Percentiles rank a stretch among this genome's conserved stretches.
These are phyloP conservation scores for Chionoecetes opilio DNA, from an alignment of 1,140 invertebrate species.

Conservation along the genomic window DNA sequence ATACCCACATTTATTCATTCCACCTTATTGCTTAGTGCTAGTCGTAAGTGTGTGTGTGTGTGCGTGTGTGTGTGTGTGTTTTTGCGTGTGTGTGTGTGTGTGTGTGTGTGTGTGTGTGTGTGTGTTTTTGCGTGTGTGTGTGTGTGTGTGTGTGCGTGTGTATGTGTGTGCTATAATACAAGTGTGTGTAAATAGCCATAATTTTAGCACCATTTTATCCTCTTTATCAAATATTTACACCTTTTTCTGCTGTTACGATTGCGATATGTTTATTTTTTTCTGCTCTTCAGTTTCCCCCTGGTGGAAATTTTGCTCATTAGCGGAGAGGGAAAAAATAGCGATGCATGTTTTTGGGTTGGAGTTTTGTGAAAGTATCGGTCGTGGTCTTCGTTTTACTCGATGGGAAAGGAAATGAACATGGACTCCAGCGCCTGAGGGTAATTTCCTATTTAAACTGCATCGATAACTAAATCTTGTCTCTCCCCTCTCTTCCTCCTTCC, in stretches of 20 bases:
- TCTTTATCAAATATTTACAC: not conserved
- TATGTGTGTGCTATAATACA: not conserved
- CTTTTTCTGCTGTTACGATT: not conserved
- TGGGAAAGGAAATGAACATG: conserved; percentile 8
- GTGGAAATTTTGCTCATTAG: not conserved
- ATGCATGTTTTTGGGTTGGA: not conserved
- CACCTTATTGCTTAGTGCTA: too few relatives aligned
- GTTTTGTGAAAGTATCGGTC: not conserved
- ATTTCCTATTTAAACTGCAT: conserved; percentile 30
- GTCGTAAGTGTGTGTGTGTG: too few relatives aligned
- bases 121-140: conserved; percentile 4
- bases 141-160: not conserved
- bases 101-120: not conserved
- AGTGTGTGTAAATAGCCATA: too few relatives aligned
- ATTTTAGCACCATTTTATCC: not conserved
- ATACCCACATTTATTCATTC: too few relatives aligned
- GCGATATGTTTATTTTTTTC: too few relatives aligned
- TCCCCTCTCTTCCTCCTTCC: not conserved
- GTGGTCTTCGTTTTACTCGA: not conserved
- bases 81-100: not conserved
- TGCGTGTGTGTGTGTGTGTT: too few relatives aligned
- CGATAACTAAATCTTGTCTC: conserved; percentile 17
- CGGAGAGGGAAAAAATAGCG: not conserved
- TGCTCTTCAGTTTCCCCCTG: not conserved
- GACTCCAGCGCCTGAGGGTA: not conserved